Conservation (phyloP, 1,140 invertebrate species). For the Tyrophagus putrescentiae region DNA sequence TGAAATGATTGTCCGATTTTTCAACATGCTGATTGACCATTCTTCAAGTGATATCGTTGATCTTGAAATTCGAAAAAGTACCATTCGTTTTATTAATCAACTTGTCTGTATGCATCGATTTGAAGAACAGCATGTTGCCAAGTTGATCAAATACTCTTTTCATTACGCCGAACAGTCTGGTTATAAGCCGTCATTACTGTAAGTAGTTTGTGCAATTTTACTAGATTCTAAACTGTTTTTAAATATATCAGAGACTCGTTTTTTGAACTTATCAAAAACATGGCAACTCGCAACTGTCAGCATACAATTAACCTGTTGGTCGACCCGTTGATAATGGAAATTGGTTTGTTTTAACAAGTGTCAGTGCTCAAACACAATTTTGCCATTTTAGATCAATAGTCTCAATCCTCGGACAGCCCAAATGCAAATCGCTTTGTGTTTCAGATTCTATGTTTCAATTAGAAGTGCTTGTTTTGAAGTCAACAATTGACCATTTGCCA, state of each 20-base stretch:
- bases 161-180: not conserved
- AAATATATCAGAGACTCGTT: not conserved
- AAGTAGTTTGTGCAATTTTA: not conserved
- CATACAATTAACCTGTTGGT: not conserved
- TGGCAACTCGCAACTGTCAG: not conserved
- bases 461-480: too few species aligned
- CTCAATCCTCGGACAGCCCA: too few species aligned
- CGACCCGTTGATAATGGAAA: not conserved
- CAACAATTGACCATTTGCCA: too few species aligned
- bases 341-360: not conserved
- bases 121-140: not conserved
- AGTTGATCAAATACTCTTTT: not conserved
- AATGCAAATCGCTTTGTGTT: too few species aligned
- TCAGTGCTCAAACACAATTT: too few species aligned
- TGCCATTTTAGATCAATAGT: too few species aligned
- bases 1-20: not conserved
- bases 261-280: not conserved
- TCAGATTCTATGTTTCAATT: too few species aligned
- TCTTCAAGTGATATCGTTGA: not conserved
- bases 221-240: not conserved
- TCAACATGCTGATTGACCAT: not conserved
- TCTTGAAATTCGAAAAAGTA: not conserved
- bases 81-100: not conserved
- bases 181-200: not conserved
- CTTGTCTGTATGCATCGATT: not conserved